Evolutionary conservation across 2,797 vertebrate genomes (phyloP).

Genomic region (Steatocranus sp.): DNA sequence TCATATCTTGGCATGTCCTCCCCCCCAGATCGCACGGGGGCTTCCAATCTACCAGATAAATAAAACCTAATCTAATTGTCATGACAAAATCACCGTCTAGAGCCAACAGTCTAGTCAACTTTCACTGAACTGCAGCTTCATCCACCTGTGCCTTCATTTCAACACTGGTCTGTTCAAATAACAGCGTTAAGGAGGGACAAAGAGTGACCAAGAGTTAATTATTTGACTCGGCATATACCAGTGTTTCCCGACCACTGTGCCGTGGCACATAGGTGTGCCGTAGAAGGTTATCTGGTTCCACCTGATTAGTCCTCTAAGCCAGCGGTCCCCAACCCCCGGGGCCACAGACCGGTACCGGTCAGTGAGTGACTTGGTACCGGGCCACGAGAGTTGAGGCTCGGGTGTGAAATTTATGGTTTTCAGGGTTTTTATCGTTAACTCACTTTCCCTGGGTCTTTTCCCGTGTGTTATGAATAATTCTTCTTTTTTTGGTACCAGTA

Average conservation of each 20-base stretch:
- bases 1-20: conserved; percentile 2
- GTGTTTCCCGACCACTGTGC: not conserved
- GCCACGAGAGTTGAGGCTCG: rapidly evolving
- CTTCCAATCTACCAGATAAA: conserved; percentile 14
- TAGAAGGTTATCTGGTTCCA: not conserved
- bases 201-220: conserved; percentile 8
- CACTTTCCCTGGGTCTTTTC: not conserved
- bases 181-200: not conserved
- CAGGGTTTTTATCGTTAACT: not conserved
- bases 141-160: not conserved
- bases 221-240: not conserved
- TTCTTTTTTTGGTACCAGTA: not conserved
- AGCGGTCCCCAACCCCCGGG: rapidly evolving
- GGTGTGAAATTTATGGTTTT: not conserved
- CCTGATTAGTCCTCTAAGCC: not conserved
- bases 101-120: not conserved
- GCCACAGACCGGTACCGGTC: rapidly evolving
- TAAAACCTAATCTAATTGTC: not conserved
- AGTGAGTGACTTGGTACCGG: rapidly evolving
- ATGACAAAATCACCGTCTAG: not conserved
- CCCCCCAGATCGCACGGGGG: not conserved
- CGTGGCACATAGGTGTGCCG: rapidly evolving
- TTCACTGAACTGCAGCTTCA: not conserved
- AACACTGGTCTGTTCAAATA: not conserved
- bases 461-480: rapidly evolving